Evolutionary conservation across 2,113 vertebrate species (phyloP), one percentile per base, ranked within the genome.

Genomic region (Psammodynastes pulverulentus): DNA sequence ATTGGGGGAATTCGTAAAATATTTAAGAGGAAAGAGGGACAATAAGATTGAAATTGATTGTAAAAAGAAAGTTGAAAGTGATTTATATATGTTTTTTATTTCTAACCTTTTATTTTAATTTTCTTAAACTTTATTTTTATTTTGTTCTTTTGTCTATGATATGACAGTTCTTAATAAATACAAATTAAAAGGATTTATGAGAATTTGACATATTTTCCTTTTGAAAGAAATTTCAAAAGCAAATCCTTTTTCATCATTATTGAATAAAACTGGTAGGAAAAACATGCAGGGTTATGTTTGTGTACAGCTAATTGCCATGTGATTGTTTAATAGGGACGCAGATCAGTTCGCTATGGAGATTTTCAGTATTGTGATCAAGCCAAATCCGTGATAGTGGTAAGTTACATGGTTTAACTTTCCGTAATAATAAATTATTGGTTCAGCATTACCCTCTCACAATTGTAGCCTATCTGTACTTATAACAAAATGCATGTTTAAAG

Each of bases 331-430:
- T 79, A 99, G 99, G 99, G 99, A 3, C 98, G 99, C 93, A 98
- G 99, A 94, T 99, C 99, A 0, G 99, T 99, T 92, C 98, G 98
- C 9, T 99, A 98, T 0, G 99, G 99, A 93, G 99, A 99, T 90
- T 98, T 99, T 67, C 98, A 99, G 91, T 99, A 98, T 96, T 99
- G 99, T 87, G 99, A 99, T 34, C 99, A 99, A 97, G 98, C 99
- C 93, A 99, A 99, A 96, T 98, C 98, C 49, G 97, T 99, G 6
- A 99, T 99, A 84, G 99, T 99, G 98, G 99, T 99, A 97, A 98
- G 98, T 98, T n/a, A 87, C 79, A 92, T 51, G 72, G 48, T 26
- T 10, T 62, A 4, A 43, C 85, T 89, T 92, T 26, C 53, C 34
- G 43, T 56, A 88, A 34, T 21, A 15, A n/a, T 79, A 34, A 72